Percentiles rank a stretch among this genome's conserved stretches.
Conservation (phyloP, 2,113 vertebrate genomes). For the Cynopterus brachyotis region DNA sequence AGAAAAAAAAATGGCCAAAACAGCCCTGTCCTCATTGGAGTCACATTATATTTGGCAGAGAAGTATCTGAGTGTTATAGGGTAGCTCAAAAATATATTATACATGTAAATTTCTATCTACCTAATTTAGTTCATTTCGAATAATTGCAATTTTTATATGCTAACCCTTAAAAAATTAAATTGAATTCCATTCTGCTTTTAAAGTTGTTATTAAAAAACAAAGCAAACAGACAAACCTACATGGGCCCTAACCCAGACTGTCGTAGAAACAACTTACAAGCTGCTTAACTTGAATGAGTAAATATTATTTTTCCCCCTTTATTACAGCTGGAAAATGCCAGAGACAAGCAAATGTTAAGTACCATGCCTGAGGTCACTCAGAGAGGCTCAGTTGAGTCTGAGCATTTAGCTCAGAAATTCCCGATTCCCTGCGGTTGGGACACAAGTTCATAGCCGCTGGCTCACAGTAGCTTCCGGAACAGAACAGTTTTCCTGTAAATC, state of each 20-base stretch:
- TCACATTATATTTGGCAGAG: background rate
- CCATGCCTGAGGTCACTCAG: conserved; percentile 53
- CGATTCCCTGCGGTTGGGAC: conserved; percentile 63
- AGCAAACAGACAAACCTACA: background rate
- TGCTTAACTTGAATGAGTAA: conserved; percentile 40
- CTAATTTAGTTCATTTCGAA: background rate
- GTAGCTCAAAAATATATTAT: background rate
- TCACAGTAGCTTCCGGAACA: conserved; percentile 54
- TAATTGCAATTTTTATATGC: background rate
- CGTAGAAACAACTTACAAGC: background rate
- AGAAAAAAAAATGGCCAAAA: background rate
- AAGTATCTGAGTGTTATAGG: background rate
- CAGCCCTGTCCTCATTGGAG: background rate
- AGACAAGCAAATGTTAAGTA: conserved; percentile 21
- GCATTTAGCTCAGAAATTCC: conserved; percentile 67
- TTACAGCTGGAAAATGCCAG: conserved; percentile 46
- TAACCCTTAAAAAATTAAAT: background rate
- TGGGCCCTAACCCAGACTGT: background rate
- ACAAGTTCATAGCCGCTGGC: conserved; percentile 72
- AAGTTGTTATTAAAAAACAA: background rate
- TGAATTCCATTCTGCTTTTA: background rate
- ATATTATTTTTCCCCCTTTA: background rate
- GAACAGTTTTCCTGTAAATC: conserved; percentile 69
- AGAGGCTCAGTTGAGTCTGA: background rate
- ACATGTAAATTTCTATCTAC: background rate